A percentile compares a stretch with the other conserved stretches of the same genome.
Evolutionary conservation across 2,888 invertebrate genomes (phyloP).

Genomic region (Caenorhabditis virilis): DNA sequence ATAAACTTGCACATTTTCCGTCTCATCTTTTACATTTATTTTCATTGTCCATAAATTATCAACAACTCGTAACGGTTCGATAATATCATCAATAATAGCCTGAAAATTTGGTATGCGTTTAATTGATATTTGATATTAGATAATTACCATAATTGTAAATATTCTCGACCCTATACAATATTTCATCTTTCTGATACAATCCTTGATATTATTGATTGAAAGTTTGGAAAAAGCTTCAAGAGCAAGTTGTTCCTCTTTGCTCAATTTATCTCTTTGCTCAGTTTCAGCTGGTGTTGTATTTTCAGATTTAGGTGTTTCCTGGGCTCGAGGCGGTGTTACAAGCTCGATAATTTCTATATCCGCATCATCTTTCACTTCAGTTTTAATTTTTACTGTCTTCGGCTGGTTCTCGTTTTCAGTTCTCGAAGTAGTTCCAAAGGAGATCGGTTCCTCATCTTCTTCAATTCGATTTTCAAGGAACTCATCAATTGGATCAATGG

Average conservation of each 20-base stretch:
- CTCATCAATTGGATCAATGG: conserved; percentile 11
- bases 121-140: not conserved
- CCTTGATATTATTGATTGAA: conserved; percentile 1
- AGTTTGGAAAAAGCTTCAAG: conserved; percentile 4
- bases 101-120: not conserved
- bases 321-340: not conserved
- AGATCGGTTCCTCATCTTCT: conserved; percentile 25
- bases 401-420: not conserved
- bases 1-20: not conserved
- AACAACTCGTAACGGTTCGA: conserved; percentile 23
- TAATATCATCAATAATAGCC: conserved; percentile 17
- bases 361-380: conserved; percentile 21
- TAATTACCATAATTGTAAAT: conserved; percentile 5
- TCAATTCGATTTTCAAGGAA: conserved; percentile 23
- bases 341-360: conserved; percentile 33
- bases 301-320: too few relatives aligned
- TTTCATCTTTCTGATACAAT: conserved; percentile 13
- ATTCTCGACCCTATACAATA: conserved; percentile 19
- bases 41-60: conserved; percentile 33
- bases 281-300: not conserved
- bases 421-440: not conserved
- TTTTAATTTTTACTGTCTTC: conserved; percentile 8
- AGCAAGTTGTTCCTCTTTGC: conserved; percentile 1
- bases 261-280: too few relatives aligned
- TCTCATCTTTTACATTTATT: conserved; percentile 15